Evolutionary conservation across 2,888 invertebrate species (phyloP).

Genomic region (Agrotis exclamationis): DNA sequence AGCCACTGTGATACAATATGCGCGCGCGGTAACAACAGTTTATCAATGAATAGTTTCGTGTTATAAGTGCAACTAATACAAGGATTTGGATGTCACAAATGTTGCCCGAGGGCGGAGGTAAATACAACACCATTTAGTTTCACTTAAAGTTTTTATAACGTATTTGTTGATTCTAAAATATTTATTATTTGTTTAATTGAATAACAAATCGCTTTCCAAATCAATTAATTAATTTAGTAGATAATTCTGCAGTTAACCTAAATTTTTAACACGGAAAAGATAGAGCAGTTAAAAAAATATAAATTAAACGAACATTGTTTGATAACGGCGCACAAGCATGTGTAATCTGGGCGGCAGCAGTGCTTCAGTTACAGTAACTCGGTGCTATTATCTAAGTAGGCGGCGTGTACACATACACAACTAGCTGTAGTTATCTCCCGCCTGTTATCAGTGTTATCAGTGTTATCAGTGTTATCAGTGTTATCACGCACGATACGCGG

Average conservation of each 20-base stretch:
- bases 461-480: constrained; percentile 50
- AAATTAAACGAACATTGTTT: constrained; percentile 13
- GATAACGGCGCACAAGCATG: constrained; percentile 22
- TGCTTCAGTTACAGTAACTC: constrained; percentile 34
- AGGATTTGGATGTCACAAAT: constrained; percentile 88
- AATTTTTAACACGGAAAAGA: not conserved
- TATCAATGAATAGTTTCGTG: constrained; percentile 73
- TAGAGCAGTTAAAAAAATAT: constrained; percentile 12
- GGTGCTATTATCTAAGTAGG: constrained; percentile 42
- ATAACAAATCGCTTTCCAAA: not conserved
- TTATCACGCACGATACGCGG: constrained; percentile 42
- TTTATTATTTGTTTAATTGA: not conserved
- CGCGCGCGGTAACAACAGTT: constrained; percentile 57
- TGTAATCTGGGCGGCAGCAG: constrained; percentile 33
- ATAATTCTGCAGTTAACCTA: too few relatives aligned
- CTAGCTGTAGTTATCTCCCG: constrained; percentile 18
- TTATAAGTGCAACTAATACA: constrained; percentile 67
- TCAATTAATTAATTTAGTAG: not conserved
- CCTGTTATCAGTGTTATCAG: constrained; percentile 47
- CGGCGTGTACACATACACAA: not conserved
- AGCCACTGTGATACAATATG: constrained; percentile 49
- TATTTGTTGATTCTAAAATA: not conserved
- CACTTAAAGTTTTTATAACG: not conserved
- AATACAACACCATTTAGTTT: constrained; percentile 68
- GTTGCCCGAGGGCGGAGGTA: constrained; percentile 89